Evolutionary conservation across 2,888 invertebrate genomes (phyloP), one percentile per base, ranked within the genome.

Genomic region (Charanyca ferruginea): DNA sequence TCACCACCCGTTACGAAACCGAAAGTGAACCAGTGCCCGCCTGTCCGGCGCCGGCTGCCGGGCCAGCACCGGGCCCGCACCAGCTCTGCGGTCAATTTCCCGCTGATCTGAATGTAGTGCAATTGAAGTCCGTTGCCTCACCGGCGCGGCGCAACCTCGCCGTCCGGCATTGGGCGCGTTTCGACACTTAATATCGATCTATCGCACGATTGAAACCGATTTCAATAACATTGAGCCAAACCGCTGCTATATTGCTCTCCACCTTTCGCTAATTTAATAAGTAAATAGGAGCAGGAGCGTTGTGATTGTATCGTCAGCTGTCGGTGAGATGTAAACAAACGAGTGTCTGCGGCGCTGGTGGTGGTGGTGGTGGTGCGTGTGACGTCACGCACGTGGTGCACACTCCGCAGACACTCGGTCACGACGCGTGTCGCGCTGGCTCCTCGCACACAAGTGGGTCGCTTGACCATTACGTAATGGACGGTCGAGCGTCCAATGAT

Each of bases 161-260:
- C 74, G 83, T 73, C 79, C 85, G 87, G 83, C 87, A 86, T 85
- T 87, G 88, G 85, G 73, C 83, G 81, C 62, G 84, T 91, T 89
- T 88, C 91, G 83, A 86, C 89, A 87, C 89, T 85, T 84, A 76
- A 70, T 76, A 69, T 80, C 64, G 78, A 80, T 69, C 78, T 64
- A 67, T 73, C 68, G 81, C 84, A 76, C 79, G 83, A 80, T 85
- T 82, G 86, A 85, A 86, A 89, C 84, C 82, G 87, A 88, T 91
- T 90, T 90, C 90, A 85, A 84, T 90, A 87, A 87, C 89, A 86
- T 88, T 87, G 86, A 85, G 73, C 77, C 65, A 54, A 60, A 52
- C 62, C 25, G 7, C 35, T 54, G 16, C 16, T 16, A 16, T 5
- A 28, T 48, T 61, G 57, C 47, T 23, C 47, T 41, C 52, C 32